Conservation (phyloP, 2,113 vertebrate species). For the Tetrax tetrax region DNA sequence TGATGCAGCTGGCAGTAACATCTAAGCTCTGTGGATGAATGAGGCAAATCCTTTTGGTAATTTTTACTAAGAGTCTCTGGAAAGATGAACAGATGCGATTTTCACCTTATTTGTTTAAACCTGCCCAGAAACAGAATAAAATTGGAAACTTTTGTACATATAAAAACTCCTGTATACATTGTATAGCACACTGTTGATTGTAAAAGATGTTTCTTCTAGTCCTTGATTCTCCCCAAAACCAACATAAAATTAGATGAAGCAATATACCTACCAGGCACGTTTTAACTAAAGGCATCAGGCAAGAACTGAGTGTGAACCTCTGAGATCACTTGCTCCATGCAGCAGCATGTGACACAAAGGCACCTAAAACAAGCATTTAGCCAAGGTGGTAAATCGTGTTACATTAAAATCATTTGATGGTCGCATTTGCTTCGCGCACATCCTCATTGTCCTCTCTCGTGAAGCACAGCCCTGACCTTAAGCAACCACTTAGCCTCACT, state of each 20-base stretch:
- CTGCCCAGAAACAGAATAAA: background rate
- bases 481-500: background rate
- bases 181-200: background rate
- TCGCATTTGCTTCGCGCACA: background rate
- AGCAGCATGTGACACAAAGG: background rate
- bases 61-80: background rate
- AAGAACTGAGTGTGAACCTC: background rate
- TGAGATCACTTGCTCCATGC: too few species aligned
- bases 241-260: background rate
- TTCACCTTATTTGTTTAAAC: background rate
- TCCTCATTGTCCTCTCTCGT: accelerated
- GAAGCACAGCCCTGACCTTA: background rate
- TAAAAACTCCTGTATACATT: background rate
- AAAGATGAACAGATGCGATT: background rate
- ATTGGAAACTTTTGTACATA: background rate
- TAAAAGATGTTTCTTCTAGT: background rate
- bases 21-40: background rate
- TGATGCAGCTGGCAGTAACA: background rate
- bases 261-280: background rate
- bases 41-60: background rate
- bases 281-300: background rate
- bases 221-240: background rate
- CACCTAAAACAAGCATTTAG: background rate
- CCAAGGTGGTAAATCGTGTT: background rate
- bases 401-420: background rate